Percentiles rank a stretch among this genome's conserved stretches.
phyloP scores from a whole-genome alignment of 2,888 invertebrate genomes.

The Drosophila cognata region DNA sequence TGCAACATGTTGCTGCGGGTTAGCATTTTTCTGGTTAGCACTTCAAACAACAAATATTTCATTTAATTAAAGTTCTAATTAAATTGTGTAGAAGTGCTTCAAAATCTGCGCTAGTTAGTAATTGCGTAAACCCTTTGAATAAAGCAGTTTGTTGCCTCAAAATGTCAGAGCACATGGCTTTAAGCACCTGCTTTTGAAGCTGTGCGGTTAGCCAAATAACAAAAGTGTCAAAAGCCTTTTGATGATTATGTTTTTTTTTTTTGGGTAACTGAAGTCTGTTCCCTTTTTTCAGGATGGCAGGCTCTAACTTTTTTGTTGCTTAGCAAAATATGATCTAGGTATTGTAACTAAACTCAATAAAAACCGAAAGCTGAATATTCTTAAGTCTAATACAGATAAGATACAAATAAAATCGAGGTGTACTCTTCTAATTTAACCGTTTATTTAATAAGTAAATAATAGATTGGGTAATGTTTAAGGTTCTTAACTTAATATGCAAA shows the following conservation, averaged over 20 bases:
- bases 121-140: not conserved
- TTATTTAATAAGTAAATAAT: not conserved
- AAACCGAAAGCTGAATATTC: not conserved
- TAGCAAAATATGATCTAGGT: not conserved
- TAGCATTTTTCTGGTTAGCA: conserved; percentile 14
- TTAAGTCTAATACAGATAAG: not conserved
- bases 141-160: not conserved
- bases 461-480: not conserved
- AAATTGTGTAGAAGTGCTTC: not conserved
- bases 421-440: not conserved
- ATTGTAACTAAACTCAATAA: not conserved
- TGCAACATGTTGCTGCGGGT: conserved; percentile 67
- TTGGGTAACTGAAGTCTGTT: not conserved
- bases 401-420: not conserved
- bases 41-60: conserved; percentile 21
- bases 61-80: conserved; percentile 34
- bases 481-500: not conserved
- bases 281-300: not conserved
- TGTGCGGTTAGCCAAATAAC: not conserved
- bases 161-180: not conserved
- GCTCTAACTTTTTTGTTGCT: not conserved
- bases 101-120: not conserved
- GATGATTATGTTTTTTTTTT: not conserved
- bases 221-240: not conserved
- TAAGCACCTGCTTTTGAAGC: not conserved